phyloP scores from a whole-genome alignment of 2,888 invertebrate genomes.

The Xanthia icteritia region DNA sequence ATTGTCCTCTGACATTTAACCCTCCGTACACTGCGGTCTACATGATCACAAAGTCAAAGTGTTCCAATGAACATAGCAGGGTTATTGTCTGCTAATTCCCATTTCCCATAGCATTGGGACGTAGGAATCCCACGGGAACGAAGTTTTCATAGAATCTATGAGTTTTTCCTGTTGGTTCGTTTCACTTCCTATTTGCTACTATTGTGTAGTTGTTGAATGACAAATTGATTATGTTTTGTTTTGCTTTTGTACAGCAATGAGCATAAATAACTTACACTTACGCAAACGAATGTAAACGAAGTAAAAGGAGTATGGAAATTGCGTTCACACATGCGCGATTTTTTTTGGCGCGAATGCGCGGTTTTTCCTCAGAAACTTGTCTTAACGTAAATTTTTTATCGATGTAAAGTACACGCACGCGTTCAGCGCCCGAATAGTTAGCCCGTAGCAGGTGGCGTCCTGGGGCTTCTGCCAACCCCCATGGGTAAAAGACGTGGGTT shows the following conservation, averaged over 20 bases:
- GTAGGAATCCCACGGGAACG: constrained; percentile 65
- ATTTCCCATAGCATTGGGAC: constrained; percentile 48
- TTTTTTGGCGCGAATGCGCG: too few species aligned
- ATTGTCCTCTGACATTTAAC: constrained; percentile 46
- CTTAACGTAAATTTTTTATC: too few species aligned
- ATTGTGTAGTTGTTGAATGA: constrained; percentile 36
- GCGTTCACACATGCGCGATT: too few species aligned
- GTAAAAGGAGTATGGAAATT: too few species aligned
- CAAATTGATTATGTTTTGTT: constrained; percentile 15
- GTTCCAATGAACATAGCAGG: constrained; percentile 29
- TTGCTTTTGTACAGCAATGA: neutral
- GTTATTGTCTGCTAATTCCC: constrained; percentile 66
- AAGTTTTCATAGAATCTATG: constrained; percentile 40
- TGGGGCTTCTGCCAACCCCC: too few species aligned
- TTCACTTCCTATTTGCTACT: constrained; percentile 47
- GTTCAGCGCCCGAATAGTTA: too few species aligned
- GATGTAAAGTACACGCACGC: too few species aligned
- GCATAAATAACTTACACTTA: too few species aligned
- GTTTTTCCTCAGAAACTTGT: too few species aligned
- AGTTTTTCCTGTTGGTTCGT: constrained; percentile 46
- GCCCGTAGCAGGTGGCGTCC: too few species aligned
- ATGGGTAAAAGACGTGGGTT: too few species aligned
- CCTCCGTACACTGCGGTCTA: neutral
- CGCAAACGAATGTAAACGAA: too few species aligned
- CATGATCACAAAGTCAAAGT: constrained; percentile 43